phyloP scores from a whole-genome alignment of 2,797 vertebrate species.

The Diglossa cyanea region DNA sequence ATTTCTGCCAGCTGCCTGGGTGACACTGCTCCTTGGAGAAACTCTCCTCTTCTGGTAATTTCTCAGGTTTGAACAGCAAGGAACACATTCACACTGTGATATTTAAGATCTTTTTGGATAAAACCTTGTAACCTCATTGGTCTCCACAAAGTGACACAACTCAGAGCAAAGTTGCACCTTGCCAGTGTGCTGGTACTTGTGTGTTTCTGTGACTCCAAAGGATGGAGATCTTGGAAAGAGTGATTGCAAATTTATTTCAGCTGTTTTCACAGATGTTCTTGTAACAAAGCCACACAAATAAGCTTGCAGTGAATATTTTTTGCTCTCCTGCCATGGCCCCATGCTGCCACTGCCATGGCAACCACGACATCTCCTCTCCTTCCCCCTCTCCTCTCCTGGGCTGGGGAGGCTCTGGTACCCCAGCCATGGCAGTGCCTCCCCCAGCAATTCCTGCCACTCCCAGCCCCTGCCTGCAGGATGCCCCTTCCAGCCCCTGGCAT shows the following conservation, averaged over 20 bases:
- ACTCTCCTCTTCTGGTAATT: neutral
- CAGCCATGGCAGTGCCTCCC: neutral
- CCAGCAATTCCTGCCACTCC: neutral
- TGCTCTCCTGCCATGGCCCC: slow-evolving; percentile 13
- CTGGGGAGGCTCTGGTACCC: neutral
- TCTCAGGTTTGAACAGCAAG: neutral
- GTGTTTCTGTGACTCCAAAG: neutral
- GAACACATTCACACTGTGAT: neutral
- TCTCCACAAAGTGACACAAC: neutral
- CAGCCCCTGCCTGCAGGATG: no score
- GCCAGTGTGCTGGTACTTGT: neutral
- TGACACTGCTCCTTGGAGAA: neutral
- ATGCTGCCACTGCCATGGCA: slow-evolving; percentile 59
- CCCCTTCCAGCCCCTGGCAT: no score
- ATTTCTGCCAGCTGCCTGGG: neutral
- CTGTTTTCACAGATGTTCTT: neutral
- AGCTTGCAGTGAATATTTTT: neutral
- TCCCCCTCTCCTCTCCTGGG: neutral
- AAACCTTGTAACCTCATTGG: neutral
- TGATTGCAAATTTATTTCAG: neutral
- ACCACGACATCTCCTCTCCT: neutral
- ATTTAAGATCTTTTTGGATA: neutral
- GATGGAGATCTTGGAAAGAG: neutral
- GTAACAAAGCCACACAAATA: neutral
- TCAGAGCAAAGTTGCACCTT: neutral